Percentiles rank a stretch among this genome's conserved stretches.
Evolutionary conservation across 2,797 vertebrate species (phyloP).

Genomic region (Euphonia xanthogaster): DNA sequence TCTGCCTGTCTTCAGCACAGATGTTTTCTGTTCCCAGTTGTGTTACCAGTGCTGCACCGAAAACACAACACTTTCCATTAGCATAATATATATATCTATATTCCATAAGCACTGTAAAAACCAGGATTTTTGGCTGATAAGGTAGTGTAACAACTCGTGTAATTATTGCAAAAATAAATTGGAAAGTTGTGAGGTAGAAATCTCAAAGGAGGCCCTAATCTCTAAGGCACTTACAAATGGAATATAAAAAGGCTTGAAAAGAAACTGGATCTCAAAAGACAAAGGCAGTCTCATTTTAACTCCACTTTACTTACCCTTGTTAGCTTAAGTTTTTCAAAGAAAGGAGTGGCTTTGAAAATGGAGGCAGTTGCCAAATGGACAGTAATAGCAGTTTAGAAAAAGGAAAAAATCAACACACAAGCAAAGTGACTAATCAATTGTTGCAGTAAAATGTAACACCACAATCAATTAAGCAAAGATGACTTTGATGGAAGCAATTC

Average conservation of each 20-base stretch:
- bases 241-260: not conserved
- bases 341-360: not conserved
- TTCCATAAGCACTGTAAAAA: not conserved
- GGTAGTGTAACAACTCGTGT: constrained; percentile 16
- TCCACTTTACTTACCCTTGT: not conserved
- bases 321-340: not conserved
- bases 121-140: constrained; percentile 16
- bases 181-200: constrained; percentile 1
- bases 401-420: not conserved
- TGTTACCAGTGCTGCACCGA: not conserved
- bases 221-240: not conserved
- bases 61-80: not conserved
- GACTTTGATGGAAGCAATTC: not conserved
- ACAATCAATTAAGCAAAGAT: not conserved
- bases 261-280: not conserved
- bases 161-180: constrained; percentile 34
- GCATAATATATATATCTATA: not conserved
- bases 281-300: not conserved
- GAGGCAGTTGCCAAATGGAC: not conserved
- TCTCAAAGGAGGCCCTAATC: constrained; percentile 5
- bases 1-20: not conserved
- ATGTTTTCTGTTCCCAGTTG: constrained; percentile 10
- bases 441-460: too few relatives aligned
- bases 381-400: not conserved
- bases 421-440: not conserved